Evolutionary conservation across 1,140 invertebrate species (phyloP).

Genomic region (Drosophila bifasciata): DNA sequence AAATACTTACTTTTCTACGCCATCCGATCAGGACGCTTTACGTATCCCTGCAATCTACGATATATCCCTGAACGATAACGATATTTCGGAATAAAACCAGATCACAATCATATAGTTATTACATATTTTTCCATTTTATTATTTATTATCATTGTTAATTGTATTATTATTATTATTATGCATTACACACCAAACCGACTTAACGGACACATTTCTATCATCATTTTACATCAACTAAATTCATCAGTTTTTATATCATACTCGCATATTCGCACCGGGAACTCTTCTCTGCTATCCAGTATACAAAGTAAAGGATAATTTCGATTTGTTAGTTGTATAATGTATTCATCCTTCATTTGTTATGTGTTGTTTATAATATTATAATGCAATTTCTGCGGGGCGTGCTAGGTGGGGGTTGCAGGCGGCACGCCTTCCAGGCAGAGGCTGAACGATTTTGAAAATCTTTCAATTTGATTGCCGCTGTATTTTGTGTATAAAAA

Average conservation of each 20-base stretch:
- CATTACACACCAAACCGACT: constrained; percentile 70
- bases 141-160: constrained; percentile 73
- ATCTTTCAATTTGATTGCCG: constrained; percentile 78
- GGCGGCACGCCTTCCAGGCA: constrained; percentile 52
- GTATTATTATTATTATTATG: constrained; percentile 62
- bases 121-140: constrained; percentile 75
- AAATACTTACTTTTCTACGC: too few relatives aligned
- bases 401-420: constrained; percentile 2
- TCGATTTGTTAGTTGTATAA: constrained; percentile 60
- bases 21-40: background rate
- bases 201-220: constrained; percentile 50
- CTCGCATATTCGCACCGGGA: constrained; percentile 30
- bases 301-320: constrained; percentile 47
- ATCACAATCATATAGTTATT: constrained; percentile 44
- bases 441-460: constrained; percentile 75
- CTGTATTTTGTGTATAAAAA: constrained; percentile 55
- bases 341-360: constrained; percentile 62
- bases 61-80: too few relatives aligned
- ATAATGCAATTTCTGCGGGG: constrained; percentile 30
- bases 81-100: too few relatives aligned
- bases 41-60: too few relatives aligned
- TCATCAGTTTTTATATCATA: constrained; percentile 62
- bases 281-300: constrained; percentile 40
- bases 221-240: constrained; percentile 75
- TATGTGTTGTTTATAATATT: constrained; percentile 19